Conservation (phyloP, 2,797 vertebrate species). For the Amblyopsis hoosieri region DNA sequence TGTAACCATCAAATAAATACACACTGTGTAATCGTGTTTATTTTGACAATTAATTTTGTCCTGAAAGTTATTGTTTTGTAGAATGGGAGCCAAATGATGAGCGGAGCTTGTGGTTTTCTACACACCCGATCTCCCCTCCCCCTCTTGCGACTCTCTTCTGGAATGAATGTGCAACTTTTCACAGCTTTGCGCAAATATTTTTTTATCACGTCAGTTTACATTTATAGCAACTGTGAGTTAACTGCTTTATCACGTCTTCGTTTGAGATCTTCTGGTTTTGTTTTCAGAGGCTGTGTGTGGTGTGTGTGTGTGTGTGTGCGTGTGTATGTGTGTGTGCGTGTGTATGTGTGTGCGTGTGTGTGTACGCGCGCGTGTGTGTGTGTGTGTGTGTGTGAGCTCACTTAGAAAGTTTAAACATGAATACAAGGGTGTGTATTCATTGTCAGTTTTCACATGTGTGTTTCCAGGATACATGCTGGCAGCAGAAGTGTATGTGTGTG, state of each 20-base stretch:
- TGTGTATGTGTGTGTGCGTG: constrained; percentile 21
- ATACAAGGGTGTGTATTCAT: not conserved
- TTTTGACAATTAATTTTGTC: constrained; percentile 11
- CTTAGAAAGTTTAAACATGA: not conserved
- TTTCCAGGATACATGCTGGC: not conserved
- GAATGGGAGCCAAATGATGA: constrained; percentile 26
- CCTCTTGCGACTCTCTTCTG: constrained; percentile 53
- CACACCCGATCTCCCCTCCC: constrained; percentile 11
- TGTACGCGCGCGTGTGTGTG: constrained; percentile 18
- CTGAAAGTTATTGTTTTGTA: constrained; percentile 31
- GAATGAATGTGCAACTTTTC: constrained; percentile 57
- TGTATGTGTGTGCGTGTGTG: constrained; percentile 5
- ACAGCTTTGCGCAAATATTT: not conserved
- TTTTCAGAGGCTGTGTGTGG: constrained; percentile 2
- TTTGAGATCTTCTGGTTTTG: constrained; percentile 5
- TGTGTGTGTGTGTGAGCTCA: not conserved
- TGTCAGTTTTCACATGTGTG: not conserved
- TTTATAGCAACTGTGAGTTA: constrained; percentile 8
- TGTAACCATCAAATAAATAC: too few species aligned
- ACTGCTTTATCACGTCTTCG: not conserved
- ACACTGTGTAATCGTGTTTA: too few species aligned
- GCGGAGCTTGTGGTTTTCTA: constrained; percentile 21
- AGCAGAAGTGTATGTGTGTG: not conserved
- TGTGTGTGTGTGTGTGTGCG: constrained; percentile 12
- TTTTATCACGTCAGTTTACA: not conserved